Conservation (phyloP, 2,113 vertebrate species). For the Nothocercus julius region DNA sequence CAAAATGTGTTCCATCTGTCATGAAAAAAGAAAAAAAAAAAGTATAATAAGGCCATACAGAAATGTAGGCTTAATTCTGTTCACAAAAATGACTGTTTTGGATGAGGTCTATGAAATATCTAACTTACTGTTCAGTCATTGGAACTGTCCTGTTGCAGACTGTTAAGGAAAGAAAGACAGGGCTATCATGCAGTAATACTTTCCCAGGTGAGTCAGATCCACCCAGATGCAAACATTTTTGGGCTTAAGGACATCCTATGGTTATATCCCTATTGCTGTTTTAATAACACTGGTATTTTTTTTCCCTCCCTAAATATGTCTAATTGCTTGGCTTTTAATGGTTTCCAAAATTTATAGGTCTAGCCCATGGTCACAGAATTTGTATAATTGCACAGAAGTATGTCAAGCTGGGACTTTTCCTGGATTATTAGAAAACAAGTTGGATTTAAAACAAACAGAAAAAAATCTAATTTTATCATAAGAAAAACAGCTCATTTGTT, state of each 20-base stretch:
- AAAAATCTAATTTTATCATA: background rate
- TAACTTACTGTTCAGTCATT: background rate
- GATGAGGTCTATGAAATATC: background rate
- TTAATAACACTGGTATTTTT: conserved; percentile 12
- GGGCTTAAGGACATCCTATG: background rate
- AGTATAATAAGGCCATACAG: background rate
- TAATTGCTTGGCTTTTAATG: conserved; percentile 22
- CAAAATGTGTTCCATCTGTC: background rate
- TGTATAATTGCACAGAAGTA: background rate
- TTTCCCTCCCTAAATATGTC: background rate
- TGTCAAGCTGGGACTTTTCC: background rate
- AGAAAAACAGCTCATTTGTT: background rate
- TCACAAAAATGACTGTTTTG: background rate
- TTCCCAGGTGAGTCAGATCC: background rate
- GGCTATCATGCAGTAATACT: background rate
- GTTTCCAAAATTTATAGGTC: conserved; percentile 43
- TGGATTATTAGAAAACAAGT: background rate
- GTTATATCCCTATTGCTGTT: background rate
- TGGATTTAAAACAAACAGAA: background rate
- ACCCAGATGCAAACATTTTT: background rate
- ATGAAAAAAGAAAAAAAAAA: background rate
- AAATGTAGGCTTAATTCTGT: background rate
- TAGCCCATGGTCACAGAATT: conserved; percentile 13
- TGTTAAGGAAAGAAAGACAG: background rate
- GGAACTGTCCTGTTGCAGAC: background rate